Evolutionary conservation across 92 coral and sea anemone species (phyloP).

Genomic region (Siderastrea radians): DNA sequence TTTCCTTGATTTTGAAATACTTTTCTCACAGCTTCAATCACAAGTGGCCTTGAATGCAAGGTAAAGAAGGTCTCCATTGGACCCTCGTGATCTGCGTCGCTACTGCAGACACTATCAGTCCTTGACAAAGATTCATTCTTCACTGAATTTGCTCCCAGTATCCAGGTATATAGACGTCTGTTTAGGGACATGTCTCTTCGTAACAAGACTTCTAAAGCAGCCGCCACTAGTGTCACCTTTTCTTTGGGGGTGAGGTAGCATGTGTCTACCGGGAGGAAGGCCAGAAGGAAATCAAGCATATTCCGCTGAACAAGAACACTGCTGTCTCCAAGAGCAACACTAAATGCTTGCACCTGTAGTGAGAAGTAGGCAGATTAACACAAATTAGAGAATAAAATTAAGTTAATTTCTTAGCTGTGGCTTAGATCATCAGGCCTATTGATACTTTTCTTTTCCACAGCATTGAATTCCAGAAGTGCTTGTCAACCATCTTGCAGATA

Average conservation of each 20-base stretch:
- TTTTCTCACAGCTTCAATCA: conserved; percentile 82
- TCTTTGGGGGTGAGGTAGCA: conserved; percentile 59
- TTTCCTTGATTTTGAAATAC: conserved; percentile 18
- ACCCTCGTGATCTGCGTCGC: conserved; percentile 73
- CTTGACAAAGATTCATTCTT: conserved; percentile 44
- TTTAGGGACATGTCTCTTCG: conserved; percentile 98
- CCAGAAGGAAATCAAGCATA: conserved; percentile 84
- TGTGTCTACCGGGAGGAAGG: conserved; percentile 80
- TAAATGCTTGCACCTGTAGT: conserved; percentile 84
- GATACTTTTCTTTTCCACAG: too few relatives aligned
- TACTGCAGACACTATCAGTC: conserved; percentile 82
- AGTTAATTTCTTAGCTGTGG: neutral
- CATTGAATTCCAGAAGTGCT: too few relatives aligned
- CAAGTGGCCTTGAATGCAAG: conserved; percentile 69
- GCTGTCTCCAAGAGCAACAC: conserved; percentile 83
- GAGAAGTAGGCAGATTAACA: neutral
- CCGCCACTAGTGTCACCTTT: conserved; percentile 78
- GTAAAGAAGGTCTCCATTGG: conserved; percentile 74
- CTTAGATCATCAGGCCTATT: too few relatives aligned
- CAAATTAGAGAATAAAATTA: neutral
- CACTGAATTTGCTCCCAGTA: conserved; percentile 75
- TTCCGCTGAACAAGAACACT: conserved; percentile 93
- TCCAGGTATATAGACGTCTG: conserved; percentile 93
- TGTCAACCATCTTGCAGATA: too few relatives aligned
- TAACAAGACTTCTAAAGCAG: conserved; percentile 83